Percentiles rank a stretch among this genome's conserved stretches.
These are phyloP conservation scores for Empis livida DNA, from an alignment of 2,888 invertebrate genomes.

Conservation along the genomic window DNA sequence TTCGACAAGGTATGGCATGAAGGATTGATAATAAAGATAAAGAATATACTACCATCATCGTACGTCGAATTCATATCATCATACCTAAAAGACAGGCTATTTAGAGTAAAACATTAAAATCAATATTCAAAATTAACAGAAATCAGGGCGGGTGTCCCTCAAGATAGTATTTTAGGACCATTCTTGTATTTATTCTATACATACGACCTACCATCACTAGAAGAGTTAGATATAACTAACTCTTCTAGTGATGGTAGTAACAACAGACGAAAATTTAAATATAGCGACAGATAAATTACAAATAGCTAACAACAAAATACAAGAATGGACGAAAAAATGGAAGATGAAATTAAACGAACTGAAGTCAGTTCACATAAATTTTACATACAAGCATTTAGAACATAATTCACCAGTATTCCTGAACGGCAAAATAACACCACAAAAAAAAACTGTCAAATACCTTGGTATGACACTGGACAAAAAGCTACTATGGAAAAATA, in stretches of 20 bases:
- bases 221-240: background rate
- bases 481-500: background rate
- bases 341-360: background rate
- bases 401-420: background rate
- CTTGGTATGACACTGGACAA: background rate
- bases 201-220: background rate
- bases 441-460: background rate
- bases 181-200: background rate
- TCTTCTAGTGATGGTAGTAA: no score
- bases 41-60: background rate
- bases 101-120: background rate
- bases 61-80: background rate
- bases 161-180: background rate
- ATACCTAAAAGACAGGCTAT: background rate
- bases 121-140: background rate
- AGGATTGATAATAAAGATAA: background rate
- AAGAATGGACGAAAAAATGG: background rate
- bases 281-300: background rate
- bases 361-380: background rate
- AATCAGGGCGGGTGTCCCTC: background rate
- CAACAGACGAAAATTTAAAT: background rate
- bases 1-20: conserved; percentile 2
- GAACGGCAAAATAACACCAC: background rate
- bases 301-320: background rate
- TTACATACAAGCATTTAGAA: background rate